Evolutionary conservation across 2,113 vertebrate species (phyloP), one percentile per base, ranked within the genome.

Genomic region (Tautogolabrus adspersus): DNA sequence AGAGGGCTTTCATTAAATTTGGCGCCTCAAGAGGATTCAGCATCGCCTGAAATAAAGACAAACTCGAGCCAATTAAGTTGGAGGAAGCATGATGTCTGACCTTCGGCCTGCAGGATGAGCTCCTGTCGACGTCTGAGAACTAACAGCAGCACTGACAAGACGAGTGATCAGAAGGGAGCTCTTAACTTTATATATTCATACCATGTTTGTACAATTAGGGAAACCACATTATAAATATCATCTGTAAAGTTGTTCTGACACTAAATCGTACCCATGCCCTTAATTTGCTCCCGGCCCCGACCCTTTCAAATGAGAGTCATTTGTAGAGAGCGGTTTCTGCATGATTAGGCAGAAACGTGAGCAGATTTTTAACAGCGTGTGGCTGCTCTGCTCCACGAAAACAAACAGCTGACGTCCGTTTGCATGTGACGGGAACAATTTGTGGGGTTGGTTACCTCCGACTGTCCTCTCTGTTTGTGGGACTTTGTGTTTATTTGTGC

Each of bases 1-100:
- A 1, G 47, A 44, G 22, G 69, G 42, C 52, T 62, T 86, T 81
- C 79, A 89, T 89, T 91, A 88, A 51, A 78, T 65, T 6, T 30
- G 21, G 37, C 23, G 10, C 26, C 49, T 30, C 0, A 16, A 8
- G 49, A 77, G 38, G 10, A 40, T 26, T 78, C 51, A 65, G 51
- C 37, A 47, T 38, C 5, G 22, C 55, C 75, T 51, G 59, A 74
- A 23, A 69, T 21, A 38, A 56, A 15, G 8, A 8, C 12, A 77
- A 70, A 38, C 34, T 22, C 0, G 21, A 66, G 66, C 66, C 82
- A 79, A 87, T 89, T 86, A 82, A 57, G 7, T 66, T 6, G 8
- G 15, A 70, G 38, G 30, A 79, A 11, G 75, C 21, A 37, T 63
- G 40, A 61, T 21, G 66, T 16, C 60, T 83, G 69, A 86, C 79